These are phyloP conservation scores for Campaea margaritaria DNA, from an alignment of 2,888 invertebrate genomes.

Conservation along the genomic window DNA sequence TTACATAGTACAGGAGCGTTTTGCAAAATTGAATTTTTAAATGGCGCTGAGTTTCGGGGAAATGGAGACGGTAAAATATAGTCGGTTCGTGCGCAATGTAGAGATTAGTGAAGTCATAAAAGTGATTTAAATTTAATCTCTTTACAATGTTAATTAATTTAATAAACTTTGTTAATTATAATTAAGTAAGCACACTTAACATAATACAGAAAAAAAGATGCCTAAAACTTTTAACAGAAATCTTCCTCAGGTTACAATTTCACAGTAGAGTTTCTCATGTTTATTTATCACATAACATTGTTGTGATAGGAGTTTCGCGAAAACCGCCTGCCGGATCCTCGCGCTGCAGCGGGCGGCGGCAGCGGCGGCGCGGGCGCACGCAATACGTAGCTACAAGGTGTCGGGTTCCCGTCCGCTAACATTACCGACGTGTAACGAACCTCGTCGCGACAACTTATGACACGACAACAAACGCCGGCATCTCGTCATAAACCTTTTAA, in stretches of 20 bases:
- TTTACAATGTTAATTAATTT: no score
- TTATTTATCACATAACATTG: constrained; percentile 27
- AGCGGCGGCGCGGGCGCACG: constrained; percentile 3
- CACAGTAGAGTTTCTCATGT: neutral
- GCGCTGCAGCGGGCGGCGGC: neutral
- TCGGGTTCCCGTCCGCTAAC: constrained; percentile 70
- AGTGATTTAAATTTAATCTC: neutral
- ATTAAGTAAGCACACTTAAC: no score
- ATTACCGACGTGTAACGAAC: constrained; percentile 68
- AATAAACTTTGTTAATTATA: no score
- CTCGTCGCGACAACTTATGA: constrained; percentile 74
- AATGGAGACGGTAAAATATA: constrained; percentile 12
- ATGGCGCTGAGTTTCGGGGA: constrained; percentile 30
- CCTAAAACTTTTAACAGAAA: neutral
- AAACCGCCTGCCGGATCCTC: neutral
- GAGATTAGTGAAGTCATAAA: constrained; percentile 13
- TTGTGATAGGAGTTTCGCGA: constrained; percentile 30
- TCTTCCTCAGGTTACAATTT: neutral
- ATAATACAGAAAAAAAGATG: no score
- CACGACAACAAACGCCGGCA: constrained; percentile 75
- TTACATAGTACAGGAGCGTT: constrained; percentile 50
- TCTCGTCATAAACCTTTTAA: constrained; percentile 57
- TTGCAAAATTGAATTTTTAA: constrained; percentile 45
- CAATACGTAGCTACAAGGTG: constrained; percentile 53
- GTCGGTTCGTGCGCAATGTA: constrained; percentile 1